Percentiles rank a stretch among this genome's conserved stretches.
phyloP scores from a whole-genome alignment of 2,797 vertebrate genomes.

The Rhodeus uyekii region DNA sequence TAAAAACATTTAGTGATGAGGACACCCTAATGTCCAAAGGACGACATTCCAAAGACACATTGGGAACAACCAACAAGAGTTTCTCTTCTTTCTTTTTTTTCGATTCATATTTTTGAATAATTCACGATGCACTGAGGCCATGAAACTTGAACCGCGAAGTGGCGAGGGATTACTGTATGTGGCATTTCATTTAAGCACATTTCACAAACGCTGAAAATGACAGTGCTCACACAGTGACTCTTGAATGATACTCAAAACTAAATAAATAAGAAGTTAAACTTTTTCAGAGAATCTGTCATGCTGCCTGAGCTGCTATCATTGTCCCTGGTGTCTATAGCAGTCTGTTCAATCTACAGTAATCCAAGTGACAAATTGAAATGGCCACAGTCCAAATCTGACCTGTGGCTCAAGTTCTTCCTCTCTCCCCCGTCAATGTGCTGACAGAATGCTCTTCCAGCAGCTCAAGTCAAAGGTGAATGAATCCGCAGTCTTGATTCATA shows the following conservation, averaged over 20 bases:
- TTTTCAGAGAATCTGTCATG: constrained; percentile 1
- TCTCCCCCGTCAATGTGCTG: background rate
- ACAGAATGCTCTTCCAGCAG: background rate
- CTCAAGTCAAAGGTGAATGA: background rate
- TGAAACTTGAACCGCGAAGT: no score
- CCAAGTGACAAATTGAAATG: constrained; percentile 65
- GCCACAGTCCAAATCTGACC: constrained; percentile 50
- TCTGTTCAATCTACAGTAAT: constrained; percentile 60
- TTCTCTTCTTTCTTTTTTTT: no score
- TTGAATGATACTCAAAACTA: background rate
- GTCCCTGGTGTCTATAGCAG: constrained; percentile 51
- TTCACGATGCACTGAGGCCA: no score
- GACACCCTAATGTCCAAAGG: no score
- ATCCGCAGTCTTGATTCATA: background rate
- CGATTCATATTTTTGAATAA: no score
- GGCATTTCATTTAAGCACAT: background rate
- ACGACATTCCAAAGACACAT: no score
- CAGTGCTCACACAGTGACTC: background rate
- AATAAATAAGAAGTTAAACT: background rate
- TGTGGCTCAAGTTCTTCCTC: constrained; percentile 16
- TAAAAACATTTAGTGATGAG: no score
- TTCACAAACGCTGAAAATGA: no score
- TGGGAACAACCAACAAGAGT: no score
- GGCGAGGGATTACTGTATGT: no score
- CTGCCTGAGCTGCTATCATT: constrained; percentile 35